Evolutionary conservation across 2,888 invertebrate species (phyloP), one percentile per base, ranked within the genome.

Genomic region (Ephialtes manifestator): DNA sequence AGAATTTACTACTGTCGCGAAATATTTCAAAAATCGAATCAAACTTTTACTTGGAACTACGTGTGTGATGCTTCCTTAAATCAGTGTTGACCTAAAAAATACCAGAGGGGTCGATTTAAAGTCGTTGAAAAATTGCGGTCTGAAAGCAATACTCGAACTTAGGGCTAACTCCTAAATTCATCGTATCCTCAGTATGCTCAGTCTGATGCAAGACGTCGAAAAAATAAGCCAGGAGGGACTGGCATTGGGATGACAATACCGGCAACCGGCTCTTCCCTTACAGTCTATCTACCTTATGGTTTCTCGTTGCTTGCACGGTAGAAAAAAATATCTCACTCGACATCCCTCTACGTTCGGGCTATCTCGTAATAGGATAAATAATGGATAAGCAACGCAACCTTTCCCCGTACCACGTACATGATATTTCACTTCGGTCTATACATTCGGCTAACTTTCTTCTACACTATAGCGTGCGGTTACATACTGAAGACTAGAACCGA

Each of bases 331-430:
- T 81, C 72, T 77, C 67, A 55, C 67, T 80, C 67, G 51, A 60
- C 70, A 72, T 67, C 71, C 63, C 31, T 60, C 18, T 2, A 18
- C 65, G 10, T 67, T 63, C 80, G 46, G 75, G 68, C 65, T 75
- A 84, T 81, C 76, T 72, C 28, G 80, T 84, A 81, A 81, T 84
- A 80, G 80, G 76, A 84, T 84, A 81, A 84, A 84, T 81, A 84
- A 84, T 84, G 84, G 80, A 81, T 80, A 24, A 84, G 71, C 71
- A 51, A 67, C 71, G 72, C 71, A 55, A 84, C 80, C 84, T 81
- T 76, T 72, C 35, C 58, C 68, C 67, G 35, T 75, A 43, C 65
- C 71, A 43, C 46, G 70, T 81, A 84, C 80, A 84, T 71, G 84
- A 84, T 80, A 84, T 75, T 84, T 76, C 84, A 84, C 84, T 84